Percentiles rank a stretch among this genome's conserved stretches.
phyloP scores from a whole-genome alignment of 1,140 invertebrate species.

The Tribolium castaneum region DNA sequence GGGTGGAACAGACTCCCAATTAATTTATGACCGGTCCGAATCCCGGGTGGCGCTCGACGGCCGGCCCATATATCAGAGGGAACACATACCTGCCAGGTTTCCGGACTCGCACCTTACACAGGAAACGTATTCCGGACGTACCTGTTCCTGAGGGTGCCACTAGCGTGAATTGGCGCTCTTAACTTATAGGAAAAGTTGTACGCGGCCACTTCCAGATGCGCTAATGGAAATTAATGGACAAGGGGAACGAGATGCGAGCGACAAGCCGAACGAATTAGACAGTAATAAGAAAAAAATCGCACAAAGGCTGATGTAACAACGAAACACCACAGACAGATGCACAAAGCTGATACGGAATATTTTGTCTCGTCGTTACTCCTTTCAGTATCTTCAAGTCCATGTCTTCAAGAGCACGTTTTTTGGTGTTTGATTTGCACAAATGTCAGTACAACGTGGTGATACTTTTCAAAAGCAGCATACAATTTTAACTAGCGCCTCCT shows the following conservation, averaged over 20 bases:
- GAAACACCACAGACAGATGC: no score
- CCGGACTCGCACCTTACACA: slow-evolving; percentile 7
- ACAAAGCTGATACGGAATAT: no score
- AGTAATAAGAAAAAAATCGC: neutral
- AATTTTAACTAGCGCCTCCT: no score
- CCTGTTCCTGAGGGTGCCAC: slow-evolving; percentile 19
- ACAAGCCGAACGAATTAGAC: neutral
- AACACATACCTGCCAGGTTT: slow-evolving; percentile 38
- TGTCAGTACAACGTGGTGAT: no score
- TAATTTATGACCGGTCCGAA: slow-evolving; percentile 41
- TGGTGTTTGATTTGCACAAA: no score
- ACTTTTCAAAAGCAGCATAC: no score
- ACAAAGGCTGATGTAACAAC: no score
- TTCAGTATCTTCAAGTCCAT: no score
- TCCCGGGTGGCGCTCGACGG: slow-evolving; percentile 22
- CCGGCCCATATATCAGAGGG: slow-evolving; percentile 20
- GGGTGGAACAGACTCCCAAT: slow-evolving; percentile 18
- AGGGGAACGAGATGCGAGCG: neutral
- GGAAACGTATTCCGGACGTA: slow-evolving; percentile 33
- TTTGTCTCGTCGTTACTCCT: no score
- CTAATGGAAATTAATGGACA: slow-evolving; percentile 45
- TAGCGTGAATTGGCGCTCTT: slow-evolving; percentile 29
- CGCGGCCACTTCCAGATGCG: slow-evolving; percentile 35
- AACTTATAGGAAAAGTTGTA: slow-evolving; percentile 42
- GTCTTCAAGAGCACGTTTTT: no score